phyloP scores from a whole-genome alignment of 2,113 vertebrate genomes.

The Ptilorrhoa leucosticta region DNA sequence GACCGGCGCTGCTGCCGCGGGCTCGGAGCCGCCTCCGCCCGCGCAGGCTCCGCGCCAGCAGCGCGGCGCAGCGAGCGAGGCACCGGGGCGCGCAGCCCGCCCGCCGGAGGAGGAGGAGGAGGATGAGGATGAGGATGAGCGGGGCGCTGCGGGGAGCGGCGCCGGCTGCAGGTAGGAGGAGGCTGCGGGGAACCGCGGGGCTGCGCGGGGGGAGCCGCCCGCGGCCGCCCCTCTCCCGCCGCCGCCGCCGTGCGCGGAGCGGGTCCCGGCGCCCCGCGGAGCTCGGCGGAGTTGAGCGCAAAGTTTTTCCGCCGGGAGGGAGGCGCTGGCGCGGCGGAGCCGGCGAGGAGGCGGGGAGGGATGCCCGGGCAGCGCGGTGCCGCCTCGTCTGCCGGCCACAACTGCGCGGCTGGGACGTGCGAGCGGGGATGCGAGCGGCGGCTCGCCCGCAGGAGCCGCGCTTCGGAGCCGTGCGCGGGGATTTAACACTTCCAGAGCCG shows the following conservation, averaged over 20 bases:
- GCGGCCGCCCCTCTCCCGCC: not conserved
- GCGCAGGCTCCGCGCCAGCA: conserved; percentile 45
- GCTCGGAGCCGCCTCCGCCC: conserved; percentile 38
- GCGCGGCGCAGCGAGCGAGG: conserved; percentile 7
- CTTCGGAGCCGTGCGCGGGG: not conserved
- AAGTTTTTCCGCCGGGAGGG: conserved; percentile 27
- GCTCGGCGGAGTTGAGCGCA: not conserved
- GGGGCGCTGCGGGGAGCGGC: conserved; percentile 52
- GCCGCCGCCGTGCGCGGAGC: not conserved
- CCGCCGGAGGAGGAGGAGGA: not conserved
- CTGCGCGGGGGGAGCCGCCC: not conserved
- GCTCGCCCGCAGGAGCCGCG: not conserved
- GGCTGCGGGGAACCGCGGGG: not conserved
- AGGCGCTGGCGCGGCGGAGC: conserved; percentile 3
- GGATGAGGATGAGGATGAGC: conserved; percentile 53
- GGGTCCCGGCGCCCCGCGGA: not conserved
- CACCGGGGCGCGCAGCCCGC: conserved; percentile 29
- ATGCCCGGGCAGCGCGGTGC: not conserved
- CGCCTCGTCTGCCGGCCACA: not conserved
- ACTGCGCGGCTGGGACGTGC: conserved; percentile 7
- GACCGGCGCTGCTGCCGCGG: conserved; percentile 57
- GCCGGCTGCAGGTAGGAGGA: conserved; percentile 73
- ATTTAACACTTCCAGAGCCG: conserved; percentile 10
- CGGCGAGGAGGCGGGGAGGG: not conserved
- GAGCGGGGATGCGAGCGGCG: conserved; percentile 14